Evolutionary conservation across 2,888 invertebrate genomes (phyloP), one percentile per base, ranked within the genome.

Genomic region (Drosophila stalkeri): DNA sequence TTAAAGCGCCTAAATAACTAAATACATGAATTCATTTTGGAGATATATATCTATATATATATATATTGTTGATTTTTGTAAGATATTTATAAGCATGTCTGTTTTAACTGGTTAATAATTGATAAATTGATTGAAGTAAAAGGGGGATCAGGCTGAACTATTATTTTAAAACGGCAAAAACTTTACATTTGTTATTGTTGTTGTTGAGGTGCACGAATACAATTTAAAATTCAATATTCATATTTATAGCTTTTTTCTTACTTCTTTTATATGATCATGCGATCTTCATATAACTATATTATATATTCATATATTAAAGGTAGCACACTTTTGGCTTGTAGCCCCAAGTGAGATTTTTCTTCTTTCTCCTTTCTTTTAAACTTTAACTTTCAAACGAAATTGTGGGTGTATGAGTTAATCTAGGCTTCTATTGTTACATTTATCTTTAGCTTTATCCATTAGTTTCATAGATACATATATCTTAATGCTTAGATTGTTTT

Each of bases 311-410:
- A 47, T 56, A 72, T 85, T 70, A 80, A 71, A 76, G 43, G 52
- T 75, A 74, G 64, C 75, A 39, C 83, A 88, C 86, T 78, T 78
- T 75, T 44, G 83, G 62, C 84, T 85, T 85, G 68, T 67, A 85
- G 84, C 79, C 86, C 75, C 63, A 82, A 88, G 86, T 79, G 88
- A 56, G 37, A 57, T 69, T 61, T 57, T 57, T 27, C 56, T 33
- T 62, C 46, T 44, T 39, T 33, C 27, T 16, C 41, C 18, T 57
- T 39, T 43, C n/a, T 31, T 12, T 43, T 27, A 16, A 61, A 33
- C 39, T 46, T 49, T 23, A 43, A 33, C 39, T 52, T 57, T 64
- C 55, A 41, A 44, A 60, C 47, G 46, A 62, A 18, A 51, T 16
- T 67, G 49, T 61, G 18, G 47, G 23, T 60, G 41, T 67, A 55